Evolutionary conservation across 1,140 invertebrate genomes (phyloP).

Genomic region (Pteromalus puparum): DNA sequence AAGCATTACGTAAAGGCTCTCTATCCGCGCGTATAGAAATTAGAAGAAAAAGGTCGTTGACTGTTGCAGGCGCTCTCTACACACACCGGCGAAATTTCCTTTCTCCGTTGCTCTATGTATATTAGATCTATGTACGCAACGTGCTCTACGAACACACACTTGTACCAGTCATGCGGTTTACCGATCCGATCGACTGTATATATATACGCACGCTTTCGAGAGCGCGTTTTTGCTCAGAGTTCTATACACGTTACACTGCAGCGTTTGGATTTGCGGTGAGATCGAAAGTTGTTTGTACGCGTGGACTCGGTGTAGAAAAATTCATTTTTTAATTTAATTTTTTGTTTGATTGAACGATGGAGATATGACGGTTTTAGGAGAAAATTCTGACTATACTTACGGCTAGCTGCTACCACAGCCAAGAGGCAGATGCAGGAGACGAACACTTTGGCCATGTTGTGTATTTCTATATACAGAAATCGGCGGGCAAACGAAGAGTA

Average conservation of each 20-base stretch:
- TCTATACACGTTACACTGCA: too few relatives aligned
- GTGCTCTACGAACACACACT: background rate
- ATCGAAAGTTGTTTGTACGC: too few relatives aligned
- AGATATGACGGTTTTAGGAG: too few relatives aligned
- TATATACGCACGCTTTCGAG: too few relatives aligned
- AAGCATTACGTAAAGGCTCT: slow-evolving; percentile 30
- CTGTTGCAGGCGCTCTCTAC: slow-evolving; percentile 46
- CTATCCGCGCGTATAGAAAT: slow-evolving; percentile 46
- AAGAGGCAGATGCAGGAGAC: slow-evolving; percentile 57
- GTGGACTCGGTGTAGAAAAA: too few relatives aligned
- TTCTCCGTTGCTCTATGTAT: too few relatives aligned
- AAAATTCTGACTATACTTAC: slow-evolving; percentile 61
- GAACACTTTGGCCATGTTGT: slow-evolving; percentile 61
- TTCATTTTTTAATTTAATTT: too few relatives aligned
- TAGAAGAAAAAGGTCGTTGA: slow-evolving; percentile 60
- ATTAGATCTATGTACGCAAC: background rate
- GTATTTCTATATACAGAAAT: background rate
- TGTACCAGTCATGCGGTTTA: background rate
- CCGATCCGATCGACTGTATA: too few relatives aligned
- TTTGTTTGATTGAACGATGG: too few relatives aligned
- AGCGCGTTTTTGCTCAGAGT: too few relatives aligned
- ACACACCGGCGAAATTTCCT: slow-evolving; percentile 54
- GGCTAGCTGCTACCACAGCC: slow-evolving; percentile 58
- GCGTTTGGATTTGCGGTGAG: too few relatives aligned
- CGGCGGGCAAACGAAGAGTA: background rate